Conservation (phyloP, 2,797 vertebrate genomes). For the Syndactyla subalaris region DNA sequence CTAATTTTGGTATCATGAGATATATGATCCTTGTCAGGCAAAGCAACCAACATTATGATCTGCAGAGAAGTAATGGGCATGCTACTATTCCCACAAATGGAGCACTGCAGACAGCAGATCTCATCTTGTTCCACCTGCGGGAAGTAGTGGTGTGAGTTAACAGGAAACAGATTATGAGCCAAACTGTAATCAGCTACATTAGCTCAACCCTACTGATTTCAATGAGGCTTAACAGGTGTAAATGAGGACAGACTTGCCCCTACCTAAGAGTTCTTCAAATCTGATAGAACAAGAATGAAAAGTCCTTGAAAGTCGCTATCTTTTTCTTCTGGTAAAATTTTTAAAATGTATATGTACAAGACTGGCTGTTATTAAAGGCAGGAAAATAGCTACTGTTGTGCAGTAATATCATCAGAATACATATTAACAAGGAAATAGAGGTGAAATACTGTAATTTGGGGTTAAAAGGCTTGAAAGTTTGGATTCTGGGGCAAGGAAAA, state of each 20-base stretch:
- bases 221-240: background rate
- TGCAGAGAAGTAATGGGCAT: background rate
- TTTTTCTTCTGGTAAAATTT: background rate
- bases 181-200: background rate
- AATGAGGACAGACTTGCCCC: background rate
- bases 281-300: background rate
- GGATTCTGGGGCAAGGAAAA: background rate
- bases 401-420: background rate
- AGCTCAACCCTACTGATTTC: constrained; percentile 1
- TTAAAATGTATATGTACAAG: accelerated
- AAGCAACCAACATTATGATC: background rate
- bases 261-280: background rate
- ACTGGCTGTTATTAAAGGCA: background rate
- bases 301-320: background rate
- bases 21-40: constrained; percentile 18
- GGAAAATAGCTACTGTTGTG: background rate
- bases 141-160: constrained; percentile 7
- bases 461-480: background rate
- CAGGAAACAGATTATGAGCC: constrained; percentile 3
- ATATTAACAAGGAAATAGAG: background rate
- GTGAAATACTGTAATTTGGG: background rate
- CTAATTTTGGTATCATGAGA: background rate
- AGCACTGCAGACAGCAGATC: background rate
- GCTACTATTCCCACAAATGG: background rate
- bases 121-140: background rate